Base-by-base conservation (phyloP, 2,888 invertebrate genomes). In the Choreutis nemorana region DNA sequence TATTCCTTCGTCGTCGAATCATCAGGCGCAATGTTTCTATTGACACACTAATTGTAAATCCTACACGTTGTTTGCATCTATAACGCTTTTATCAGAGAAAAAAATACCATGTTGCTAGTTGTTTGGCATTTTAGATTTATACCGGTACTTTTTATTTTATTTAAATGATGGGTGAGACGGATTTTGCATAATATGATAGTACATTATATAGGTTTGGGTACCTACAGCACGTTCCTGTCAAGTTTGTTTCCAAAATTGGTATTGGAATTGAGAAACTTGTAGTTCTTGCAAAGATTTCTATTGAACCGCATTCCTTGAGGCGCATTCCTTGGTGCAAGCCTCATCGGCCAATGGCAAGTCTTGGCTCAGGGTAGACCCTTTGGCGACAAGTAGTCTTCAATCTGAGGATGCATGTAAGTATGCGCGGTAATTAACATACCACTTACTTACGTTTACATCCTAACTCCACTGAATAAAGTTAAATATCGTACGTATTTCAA, bases 251-350 rank as follows among this genome's bases (percentile, higher is more conserved):
- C 60, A 49, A 61, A 66, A 55, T 57, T 54, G 70, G 66, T 42
- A 50, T 48, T 54, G 60, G 60, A 55, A 61, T 62, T 65, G 66
- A 64, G 68, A 71, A 70, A 71, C 71, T 68, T 46, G 65, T 40
- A 45, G 54, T 67, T 71, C 68, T 71, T 71, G 50, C 33, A 36
- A 25, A 60, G 66, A 64, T 72, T 72, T 72, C 71, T 71, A 70
- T 60, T 40, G 43, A 44, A 47, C 36, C 34, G 35, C 36, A n/a
- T n/a, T n/a, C n/a, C n/a, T 21, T 24, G 28, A 23, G 33, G 29
- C 27, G 39, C 46, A 45, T 48, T 45, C 45, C 45, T 31, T 46
- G 42, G 39, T 39, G 36, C 40, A 40, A 46, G 41, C 36, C 34
- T 14, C 26, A 23, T 23, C 39, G 31, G 23, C 31, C 33, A 35